Evolutionary conservation across 1,140 invertebrate species (phyloP), one percentile per base, ranked within the genome.

Genomic region (Drosophila orosa): DNA sequence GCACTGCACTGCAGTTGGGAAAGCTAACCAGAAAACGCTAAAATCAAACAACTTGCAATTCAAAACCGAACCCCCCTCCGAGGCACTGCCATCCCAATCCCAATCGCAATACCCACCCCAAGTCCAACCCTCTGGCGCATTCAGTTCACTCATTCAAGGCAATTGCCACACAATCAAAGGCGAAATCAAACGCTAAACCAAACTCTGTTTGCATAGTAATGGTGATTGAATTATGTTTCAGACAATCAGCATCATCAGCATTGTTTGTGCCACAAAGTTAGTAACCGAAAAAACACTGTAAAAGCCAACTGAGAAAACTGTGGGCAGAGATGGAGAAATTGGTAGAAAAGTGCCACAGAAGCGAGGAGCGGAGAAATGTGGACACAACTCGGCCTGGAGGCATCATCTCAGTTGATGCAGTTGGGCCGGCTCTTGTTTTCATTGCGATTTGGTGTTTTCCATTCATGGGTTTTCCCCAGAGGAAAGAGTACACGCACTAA

Each of bases 201-300:
- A 71, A 71, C 68, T 71, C 65, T 71, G 68, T 71, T 71, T 71
- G 68, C 68, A 71, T 71, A 71, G 68, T 71, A 71, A 71, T 71
- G 68, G 68, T 71, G 68, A 71, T 71, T 71, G 68, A 71, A 71
- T 71, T 71, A 71, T 71, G 68, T 71, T 71, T 58, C 68, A 71
- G 66, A 71, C 68, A 71, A 71, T 71, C 68, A 71, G 68, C 68
- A 71, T 71, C 68, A 71, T 71, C 68, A 71, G 68, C 68, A 71
- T 71, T 71, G 68, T 71, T 71, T 71, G 68, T 71, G 66, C 68
- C 68, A 57, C 79, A 82, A 74, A 73, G 74, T 72, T 56, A 33
- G 50, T 45, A 40, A 40, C 74, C 74, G 27, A 35, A 39, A 68
- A 40, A 55, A 48, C 44, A 40, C 19, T n/a, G 66, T 39, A 27